These are phyloP conservation scores for Blomia tropicalis DNA, from an alignment of 2,888 invertebrate species.

Conservation along the genomic window DNA sequence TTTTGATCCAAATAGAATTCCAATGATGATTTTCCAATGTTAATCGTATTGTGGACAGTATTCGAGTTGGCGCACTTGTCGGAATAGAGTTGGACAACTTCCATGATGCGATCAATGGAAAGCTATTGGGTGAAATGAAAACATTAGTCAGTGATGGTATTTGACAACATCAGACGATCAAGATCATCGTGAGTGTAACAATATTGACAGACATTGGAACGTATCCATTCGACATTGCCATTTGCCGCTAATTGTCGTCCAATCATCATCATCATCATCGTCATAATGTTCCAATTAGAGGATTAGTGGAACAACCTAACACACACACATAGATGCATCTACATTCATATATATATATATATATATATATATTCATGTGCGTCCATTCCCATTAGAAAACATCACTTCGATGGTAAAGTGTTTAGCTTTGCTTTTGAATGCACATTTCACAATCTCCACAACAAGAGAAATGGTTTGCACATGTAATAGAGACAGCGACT, in stretches of 20 bases:
- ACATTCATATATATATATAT: background rate
- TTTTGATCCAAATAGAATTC: conserved; percentile 5
- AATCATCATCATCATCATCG: background rate
- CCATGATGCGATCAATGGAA: background rate
- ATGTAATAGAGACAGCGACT: too few relatives aligned
- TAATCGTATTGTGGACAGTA: background rate
- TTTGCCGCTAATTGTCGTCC: too few relatives aligned
- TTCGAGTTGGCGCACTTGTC: too few relatives aligned
- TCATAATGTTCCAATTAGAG: background rate
- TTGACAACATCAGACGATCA: background rate
- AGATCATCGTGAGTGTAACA: too few relatives aligned
- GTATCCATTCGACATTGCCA: background rate
- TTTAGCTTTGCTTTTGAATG: too few relatives aligned
- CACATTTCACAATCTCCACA: too few relatives aligned
- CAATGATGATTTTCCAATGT: background rate
- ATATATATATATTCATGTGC: too few relatives aligned
- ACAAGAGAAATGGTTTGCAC: too few relatives aligned
- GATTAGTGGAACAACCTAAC: background rate
- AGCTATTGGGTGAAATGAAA: background rate
- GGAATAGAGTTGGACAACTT: conserved; percentile 12
- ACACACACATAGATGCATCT: background rate
- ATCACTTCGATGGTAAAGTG: too few relatives aligned
- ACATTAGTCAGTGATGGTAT: background rate
- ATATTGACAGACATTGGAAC: too few relatives aligned
- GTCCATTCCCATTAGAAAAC: too few relatives aligned